phyloP scores from a whole-genome alignment of 2,113 vertebrate genomes.

The Notechis scutatus region DNA sequence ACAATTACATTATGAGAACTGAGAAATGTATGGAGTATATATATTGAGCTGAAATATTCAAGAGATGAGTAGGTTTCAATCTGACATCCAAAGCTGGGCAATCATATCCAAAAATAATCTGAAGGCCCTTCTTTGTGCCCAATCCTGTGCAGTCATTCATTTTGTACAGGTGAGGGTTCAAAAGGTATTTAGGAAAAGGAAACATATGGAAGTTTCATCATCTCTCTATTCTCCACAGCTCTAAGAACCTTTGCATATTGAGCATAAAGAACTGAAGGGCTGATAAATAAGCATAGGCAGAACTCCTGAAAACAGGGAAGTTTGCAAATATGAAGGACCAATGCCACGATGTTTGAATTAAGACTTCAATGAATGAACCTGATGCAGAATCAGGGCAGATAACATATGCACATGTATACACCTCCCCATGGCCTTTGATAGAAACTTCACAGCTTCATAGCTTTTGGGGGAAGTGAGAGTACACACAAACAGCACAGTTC shows the following conservation, averaged over 20 bases:
- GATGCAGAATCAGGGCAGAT: slow-evolving; percentile 8
- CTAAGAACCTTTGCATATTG: neutral
- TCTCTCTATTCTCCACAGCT: neutral
- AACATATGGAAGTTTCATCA: neutral
- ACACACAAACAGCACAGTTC: slow-evolving; percentile 63
- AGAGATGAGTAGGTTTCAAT: neutral
- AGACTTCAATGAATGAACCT: neutral
- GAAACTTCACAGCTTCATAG: slow-evolving; percentile 66
- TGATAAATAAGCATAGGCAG: neutral
- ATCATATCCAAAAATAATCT: neutral
- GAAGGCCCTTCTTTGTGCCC: neutral
- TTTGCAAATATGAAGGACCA: neutral
- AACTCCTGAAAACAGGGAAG: neutral
- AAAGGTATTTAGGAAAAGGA: neutral
- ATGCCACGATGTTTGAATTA: neutral
- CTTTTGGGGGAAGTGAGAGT: slow-evolving; percentile 49
- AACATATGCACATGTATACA: neutral
- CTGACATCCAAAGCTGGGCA: neutral
- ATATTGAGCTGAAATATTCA: neutral
- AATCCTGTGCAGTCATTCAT: neutral
- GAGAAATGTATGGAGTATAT: neutral
- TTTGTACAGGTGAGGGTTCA: neutral
- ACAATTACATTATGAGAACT: neutral
- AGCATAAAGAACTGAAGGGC: neutral
- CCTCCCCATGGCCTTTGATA: slow-evolving; percentile 43